Evolutionary conservation across 2,797 vertebrate genomes (phyloP).

Genomic region (Macrochelys suwanniensis): DNA sequence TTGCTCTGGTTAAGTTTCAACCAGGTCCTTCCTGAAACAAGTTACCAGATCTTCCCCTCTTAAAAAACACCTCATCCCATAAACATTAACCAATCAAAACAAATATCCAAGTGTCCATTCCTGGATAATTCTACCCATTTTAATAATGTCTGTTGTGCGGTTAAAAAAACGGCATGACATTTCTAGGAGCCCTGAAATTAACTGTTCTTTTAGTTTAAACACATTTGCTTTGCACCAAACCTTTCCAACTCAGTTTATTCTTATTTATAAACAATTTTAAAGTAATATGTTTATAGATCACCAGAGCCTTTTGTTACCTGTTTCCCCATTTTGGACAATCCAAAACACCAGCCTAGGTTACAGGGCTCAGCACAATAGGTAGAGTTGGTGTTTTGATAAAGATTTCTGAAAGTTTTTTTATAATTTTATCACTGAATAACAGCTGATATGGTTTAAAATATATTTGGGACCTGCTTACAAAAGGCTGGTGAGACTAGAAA

Average conservation of each 20-base stretch:
- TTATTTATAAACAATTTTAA: background rate
- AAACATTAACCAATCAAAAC: background rate
- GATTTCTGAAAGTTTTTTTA: background rate
- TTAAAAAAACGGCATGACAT: background rate
- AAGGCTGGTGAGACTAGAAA: conserved; percentile 2
- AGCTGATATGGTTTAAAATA: conserved; percentile 55
- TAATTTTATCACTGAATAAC: conserved; percentile 36
- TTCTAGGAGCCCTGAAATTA: background rate
- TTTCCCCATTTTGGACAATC: background rate
- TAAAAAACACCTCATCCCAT: background rate
- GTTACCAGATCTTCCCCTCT: background rate
- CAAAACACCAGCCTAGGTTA: background rate
- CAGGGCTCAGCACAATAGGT: background rate
- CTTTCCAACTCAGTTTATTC: background rate
- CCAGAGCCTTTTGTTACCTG: background rate
- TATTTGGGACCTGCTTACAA: conserved; percentile 9
- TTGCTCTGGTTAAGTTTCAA: background rate
- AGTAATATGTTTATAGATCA: background rate
- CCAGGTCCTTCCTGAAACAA: background rate
- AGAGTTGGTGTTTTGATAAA: background rate
- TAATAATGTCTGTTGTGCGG: background rate
- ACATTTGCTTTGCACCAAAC: background rate
- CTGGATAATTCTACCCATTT: background rate
- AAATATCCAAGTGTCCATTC: background rate
- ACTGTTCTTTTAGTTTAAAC: background rate